Base-by-base conservation (phyloP, 2,888 invertebrate species). In the Tetragonula carbonaria region DNA sequence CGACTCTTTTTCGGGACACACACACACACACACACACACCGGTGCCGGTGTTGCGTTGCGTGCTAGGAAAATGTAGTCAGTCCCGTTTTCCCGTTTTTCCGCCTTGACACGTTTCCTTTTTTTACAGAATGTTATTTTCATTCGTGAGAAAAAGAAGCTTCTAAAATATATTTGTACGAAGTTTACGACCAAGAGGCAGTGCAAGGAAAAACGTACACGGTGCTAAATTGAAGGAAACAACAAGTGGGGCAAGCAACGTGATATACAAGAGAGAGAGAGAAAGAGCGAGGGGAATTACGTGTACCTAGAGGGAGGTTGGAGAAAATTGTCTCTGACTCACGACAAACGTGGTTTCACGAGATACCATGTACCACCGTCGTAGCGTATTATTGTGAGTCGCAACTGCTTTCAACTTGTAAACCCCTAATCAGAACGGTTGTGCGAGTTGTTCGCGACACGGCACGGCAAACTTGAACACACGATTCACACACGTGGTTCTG, bases 311-410 rank as follows among this genome's bases (percentile, higher is more conserved):
- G 66, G 51, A 33, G 51, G 33, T 28, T 23, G 51, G 16, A 72
- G 63, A 67, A 67, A 73, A 78, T 75, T 67, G 50, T 73, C 55
- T 33, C 73, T 73, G 78, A 73, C 59, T 78, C 78, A 78, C 28
- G 16, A 28, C 38, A 38, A 38, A 45, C 23, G 23, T 23, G 23
- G 23, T 23, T 23, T 23, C 23, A 23, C 21, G 45, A 18, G n/a
- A 68, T 28, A 45, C 45, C 50, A 13, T 53, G 33, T 1, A 51
- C 45, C 45, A 21, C 21, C n/a, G 45, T 45, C 65, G n/a, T n/a
- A 21, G 45, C 23, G 62, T 23, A 6, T 65, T 16, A 59, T 50
- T 4, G 62, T 53, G 78, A 73, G 66, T 73, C 73, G 59, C 11
- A 38, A 51, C 50, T 50, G 67, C 14, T 33, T 57, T 18, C 57